Evolutionary conservation across 2,888 invertebrate species (phyloP).

Genomic region (Aporophyla nigra): DNA sequence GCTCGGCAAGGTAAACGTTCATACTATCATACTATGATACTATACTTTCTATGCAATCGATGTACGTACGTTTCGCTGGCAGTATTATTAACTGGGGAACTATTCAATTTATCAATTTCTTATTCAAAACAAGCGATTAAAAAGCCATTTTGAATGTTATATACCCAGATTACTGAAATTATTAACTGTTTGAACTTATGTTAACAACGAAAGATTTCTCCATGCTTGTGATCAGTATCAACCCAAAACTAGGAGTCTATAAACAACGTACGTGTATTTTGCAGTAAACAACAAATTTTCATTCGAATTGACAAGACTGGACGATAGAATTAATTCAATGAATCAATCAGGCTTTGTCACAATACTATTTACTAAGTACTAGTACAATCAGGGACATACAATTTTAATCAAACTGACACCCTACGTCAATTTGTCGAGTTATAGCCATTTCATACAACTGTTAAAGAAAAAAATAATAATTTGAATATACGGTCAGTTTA

Average conservation of each 20-base stretch:
- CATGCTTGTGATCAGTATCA: neutral
- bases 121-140: too few species aligned
- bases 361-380: neutral
- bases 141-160: neutral
- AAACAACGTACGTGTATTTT: too few species aligned
- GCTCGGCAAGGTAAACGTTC: constrained; percentile 33
- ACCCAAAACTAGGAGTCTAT: neutral
- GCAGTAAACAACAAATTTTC: neutral
- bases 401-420: neutral
- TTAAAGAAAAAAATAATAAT: neutral
- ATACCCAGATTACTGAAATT: neutral
- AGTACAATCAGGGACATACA: neutral
- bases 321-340: neutral
- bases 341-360: neutral
- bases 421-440: neutral
- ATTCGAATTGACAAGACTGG: neutral
- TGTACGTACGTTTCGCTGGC: constrained; percentile 13
- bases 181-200: neutral
- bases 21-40: constrained; percentile 27
- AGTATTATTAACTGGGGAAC: constrained; percentile 8
- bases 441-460: neutral
- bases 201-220: neutral
- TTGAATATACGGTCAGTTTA: neutral
- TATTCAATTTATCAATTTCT: constrained; percentile 2
- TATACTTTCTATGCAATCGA: constrained; percentile 52